A percentile compares a stretch with the other conserved stretches of the same genome.
phyloP scores from a whole-genome alignment of 2,888 invertebrate species.

The Volucella bombylans region DNA sequence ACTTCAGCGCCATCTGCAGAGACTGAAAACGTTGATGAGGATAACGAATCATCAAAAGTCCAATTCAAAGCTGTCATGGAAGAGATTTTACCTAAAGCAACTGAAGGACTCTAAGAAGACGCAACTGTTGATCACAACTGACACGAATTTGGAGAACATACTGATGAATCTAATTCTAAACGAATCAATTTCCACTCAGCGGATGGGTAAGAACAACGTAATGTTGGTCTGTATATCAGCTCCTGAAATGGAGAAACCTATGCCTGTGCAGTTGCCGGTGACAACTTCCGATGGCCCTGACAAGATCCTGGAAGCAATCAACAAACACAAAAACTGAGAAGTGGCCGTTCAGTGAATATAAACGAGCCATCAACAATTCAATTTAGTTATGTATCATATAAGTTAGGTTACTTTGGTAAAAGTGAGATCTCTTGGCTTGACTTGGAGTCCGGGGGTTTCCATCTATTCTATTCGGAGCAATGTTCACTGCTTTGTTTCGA shows the following conservation, averaged over 20 bases:
- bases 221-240: slow-evolving; percentile 93
- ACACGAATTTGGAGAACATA: slow-evolving; percentile 93
- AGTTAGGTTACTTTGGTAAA: background rate
- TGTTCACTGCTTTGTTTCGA: slow-evolving; percentile 25
- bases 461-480: background rate
- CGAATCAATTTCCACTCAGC: slow-evolving; percentile 87
- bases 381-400: background rate
- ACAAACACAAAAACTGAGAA: slow-evolving; percentile 86
- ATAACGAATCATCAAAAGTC: slow-evolving; percentile 93
- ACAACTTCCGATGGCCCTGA: slow-evolving; percentile 94
- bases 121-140: slow-evolving; percentile 94
- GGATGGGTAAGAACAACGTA: slow-evolving; percentile 94
- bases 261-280: slow-evolving; percentile 91
- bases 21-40: slow-evolving; percentile 86
- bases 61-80: slow-evolving; percentile 92
- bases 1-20: slow-evolving; percentile 71
- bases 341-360: background rate
- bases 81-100: slow-evolving; percentile 95
- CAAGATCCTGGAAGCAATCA: slow-evolving; percentile 87
- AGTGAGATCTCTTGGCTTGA: background rate
- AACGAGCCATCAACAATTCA: no score
- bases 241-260: slow-evolving; percentile 88
- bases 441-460: background rate
- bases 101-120: slow-evolving; percentile 88
- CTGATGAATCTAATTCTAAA: slow-evolving; percentile 92